Evolutionary conservation across 2,888 invertebrate species (phyloP).

Genomic region (Agonopterix subpropinquella): DNA sequence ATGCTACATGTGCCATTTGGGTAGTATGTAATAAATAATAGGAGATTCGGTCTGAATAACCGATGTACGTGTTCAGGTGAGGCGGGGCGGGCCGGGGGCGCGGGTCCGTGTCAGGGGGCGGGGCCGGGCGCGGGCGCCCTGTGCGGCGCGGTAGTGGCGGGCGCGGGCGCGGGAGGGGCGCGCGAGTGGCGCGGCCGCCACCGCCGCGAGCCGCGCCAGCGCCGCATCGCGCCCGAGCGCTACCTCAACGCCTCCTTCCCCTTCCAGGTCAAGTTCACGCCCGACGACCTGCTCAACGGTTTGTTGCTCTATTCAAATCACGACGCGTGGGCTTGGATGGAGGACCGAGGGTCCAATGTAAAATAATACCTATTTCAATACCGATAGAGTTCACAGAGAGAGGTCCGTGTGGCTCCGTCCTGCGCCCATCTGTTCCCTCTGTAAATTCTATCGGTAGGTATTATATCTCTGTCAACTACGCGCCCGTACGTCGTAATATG

Average conservation of each 20-base stretch:
- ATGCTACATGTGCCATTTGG: too few species aligned
- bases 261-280: conserved; percentile 79
- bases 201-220: conserved; percentile 32
- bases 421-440: too few species aligned
- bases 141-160: conserved; percentile 14
- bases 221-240: conserved; percentile 76
- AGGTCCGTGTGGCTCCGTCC: too few species aligned
- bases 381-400: too few species aligned
- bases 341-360: too few species aligned
- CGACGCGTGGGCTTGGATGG: too few species aligned
- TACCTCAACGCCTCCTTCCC: conserved; percentile 81
- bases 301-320: neutral
- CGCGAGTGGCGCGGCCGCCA: conserved; percentile 34
- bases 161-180: conserved; percentile 23
- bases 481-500: too few species aligned
- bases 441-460: too few species aligned
- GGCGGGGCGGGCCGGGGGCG: neutral
- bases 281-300: conserved; percentile 76
- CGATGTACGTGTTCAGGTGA: neutral
- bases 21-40: too few species aligned
- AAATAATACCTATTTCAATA: too few species aligned
- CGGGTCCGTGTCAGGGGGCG: too few species aligned
- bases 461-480: too few species aligned
- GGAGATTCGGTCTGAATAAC: neutral
- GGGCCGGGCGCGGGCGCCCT: conserved; percentile 9